Evolutionary conservation across 2,797 vertebrate genomes (phyloP).

Genomic region (Myripristis jacobus): DNA sequence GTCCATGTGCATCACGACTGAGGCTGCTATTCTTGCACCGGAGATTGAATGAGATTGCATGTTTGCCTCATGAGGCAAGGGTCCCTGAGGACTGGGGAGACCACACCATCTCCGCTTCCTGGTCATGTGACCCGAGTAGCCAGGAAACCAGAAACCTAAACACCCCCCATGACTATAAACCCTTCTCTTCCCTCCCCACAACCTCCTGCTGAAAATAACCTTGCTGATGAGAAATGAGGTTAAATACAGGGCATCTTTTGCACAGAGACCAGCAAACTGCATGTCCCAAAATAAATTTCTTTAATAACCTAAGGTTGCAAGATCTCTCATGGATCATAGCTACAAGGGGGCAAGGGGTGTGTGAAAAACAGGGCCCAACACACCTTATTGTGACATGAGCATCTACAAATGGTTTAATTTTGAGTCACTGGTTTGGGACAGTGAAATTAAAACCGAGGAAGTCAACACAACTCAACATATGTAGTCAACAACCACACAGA

Average conservation of each 20-base stretch:
- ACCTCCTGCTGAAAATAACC: slow-evolving; percentile 68
- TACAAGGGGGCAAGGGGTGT: neutral
- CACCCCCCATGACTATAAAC: slow-evolving; percentile 42
- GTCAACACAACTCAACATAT: slow-evolving; percentile 8
- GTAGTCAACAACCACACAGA: slow-evolving; percentile 23
- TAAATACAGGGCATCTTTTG: slow-evolving; percentile 63
- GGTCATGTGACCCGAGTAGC: slow-evolving; percentile 71
- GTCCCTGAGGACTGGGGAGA: slow-evolving; percentile 68
- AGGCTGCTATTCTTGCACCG: slow-evolving; percentile 68
- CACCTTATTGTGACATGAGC: neutral
- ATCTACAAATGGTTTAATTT: neutral
- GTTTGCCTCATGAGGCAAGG: slow-evolving; percentile 73
- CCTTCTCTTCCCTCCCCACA: slow-evolving; percentile 15
- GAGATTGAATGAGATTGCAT: slow-evolving; percentile 76
- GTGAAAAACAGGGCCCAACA: slow-evolving; percentile 8
- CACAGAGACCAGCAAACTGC: slow-evolving; percentile 22
- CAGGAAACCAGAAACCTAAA: slow-evolving; percentile 77
- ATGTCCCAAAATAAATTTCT: slow-evolving; percentile 20
- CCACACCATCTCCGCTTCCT: slow-evolving; percentile 73
- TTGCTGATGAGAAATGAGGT: slow-evolving; percentile 68
- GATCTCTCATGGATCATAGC: neutral
- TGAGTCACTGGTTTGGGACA: no score
- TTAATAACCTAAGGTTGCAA: neutral
- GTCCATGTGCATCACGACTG: slow-evolving; percentile 68
- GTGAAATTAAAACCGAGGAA: slow-evolving; percentile 11